Evolutionary conservation across 2,888 invertebrate species (phyloP).

Genomic region (Anoplius nigerrimus): DNA sequence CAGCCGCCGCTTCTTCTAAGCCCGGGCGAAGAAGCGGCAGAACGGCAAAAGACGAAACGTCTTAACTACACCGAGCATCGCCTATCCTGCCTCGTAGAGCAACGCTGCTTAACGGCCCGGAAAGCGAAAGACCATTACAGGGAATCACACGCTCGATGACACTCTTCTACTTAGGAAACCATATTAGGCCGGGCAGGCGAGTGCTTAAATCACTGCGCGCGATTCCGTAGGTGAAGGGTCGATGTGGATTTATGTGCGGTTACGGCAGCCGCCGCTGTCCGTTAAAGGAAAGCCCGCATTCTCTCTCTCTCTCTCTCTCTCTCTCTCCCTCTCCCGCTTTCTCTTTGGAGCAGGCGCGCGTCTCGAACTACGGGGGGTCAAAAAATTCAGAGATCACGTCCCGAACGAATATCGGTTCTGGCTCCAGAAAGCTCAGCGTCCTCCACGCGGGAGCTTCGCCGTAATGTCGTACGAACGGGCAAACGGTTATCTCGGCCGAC

Average conservation of each 20-base stretch:
- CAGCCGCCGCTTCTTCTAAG: slow-evolving; percentile 3
- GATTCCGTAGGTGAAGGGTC: slow-evolving; percentile 49
- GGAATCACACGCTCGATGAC: slow-evolving; percentile 64
- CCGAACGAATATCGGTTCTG: slow-evolving; percentile 1
- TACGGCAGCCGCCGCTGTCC: slow-evolving; percentile 22
- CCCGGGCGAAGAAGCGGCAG: no score
- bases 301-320: slow-evolving; percentile 1
- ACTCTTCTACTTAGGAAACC: slow-evolving; percentile 62
- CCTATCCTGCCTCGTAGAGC: slow-evolving; percentile 27
- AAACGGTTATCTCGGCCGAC: no score
- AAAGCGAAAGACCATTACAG: slow-evolving; percentile 62
- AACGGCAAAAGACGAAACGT: slow-evolving; percentile 24
- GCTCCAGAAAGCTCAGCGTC: neutral
- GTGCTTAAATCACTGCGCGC: slow-evolving; percentile 53
- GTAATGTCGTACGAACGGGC: neutral
- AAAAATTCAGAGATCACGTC: slow-evolving; percentile 6
- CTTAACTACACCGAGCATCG: slow-evolving; percentile 40
- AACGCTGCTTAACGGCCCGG: slow-evolving; percentile 55
- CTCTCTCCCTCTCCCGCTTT: neutral
- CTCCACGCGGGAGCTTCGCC: no score
- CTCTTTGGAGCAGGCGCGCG: no score
- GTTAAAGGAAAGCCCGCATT: slow-evolving; percentile 6
- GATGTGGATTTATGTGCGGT: slow-evolving; percentile 53
- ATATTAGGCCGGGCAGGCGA: slow-evolving; percentile 49
- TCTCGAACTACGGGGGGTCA: neutral